These are phyloP conservation scores for Acropternis orthonyx DNA, from an alignment of 2,797 vertebrate genomes.

Conservation along the genomic window DNA sequence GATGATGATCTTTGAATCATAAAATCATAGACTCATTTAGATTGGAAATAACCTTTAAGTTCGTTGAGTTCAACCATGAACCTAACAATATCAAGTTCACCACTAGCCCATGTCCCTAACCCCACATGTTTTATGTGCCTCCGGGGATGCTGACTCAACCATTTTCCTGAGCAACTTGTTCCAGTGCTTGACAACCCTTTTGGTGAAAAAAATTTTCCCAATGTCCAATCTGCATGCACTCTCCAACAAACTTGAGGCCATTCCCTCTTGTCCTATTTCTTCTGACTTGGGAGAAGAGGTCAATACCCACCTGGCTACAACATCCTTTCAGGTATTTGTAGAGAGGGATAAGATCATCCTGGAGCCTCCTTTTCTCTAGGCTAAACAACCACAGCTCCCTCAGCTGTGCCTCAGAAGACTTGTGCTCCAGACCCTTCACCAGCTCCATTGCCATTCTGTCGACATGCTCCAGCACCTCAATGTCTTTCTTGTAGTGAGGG, in stretches of 20 bases:
- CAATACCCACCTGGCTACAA: background rate
- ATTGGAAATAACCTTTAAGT: background rate
- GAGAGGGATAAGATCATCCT: background rate
- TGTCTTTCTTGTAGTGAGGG: background rate
- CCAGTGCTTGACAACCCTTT: background rate
- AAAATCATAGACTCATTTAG: background rate
- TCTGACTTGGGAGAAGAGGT: background rate
- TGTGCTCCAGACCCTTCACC: background rate
- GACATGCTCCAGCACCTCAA: rapidly evolving
- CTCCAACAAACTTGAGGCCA: background rate
- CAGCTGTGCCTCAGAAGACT: background rate
- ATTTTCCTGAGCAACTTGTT: background rate
- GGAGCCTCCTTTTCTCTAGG: background rate
- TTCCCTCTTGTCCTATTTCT: background rate
- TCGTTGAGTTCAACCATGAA: background rate
- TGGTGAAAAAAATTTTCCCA: background rate
- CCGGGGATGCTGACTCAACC: background rate
- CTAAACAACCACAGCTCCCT: background rate
- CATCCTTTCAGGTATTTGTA: background rate
- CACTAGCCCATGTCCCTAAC: background rate
- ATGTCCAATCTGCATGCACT: background rate
- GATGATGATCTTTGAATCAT: background rate
- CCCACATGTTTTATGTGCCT: background rate
- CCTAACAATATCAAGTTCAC: background rate
- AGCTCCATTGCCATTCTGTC: background rate